These are phyloP conservation scores for Metopolophium dirhodum DNA, from an alignment of 1,140 invertebrate genomes.

Conservation along the genomic window DNA sequence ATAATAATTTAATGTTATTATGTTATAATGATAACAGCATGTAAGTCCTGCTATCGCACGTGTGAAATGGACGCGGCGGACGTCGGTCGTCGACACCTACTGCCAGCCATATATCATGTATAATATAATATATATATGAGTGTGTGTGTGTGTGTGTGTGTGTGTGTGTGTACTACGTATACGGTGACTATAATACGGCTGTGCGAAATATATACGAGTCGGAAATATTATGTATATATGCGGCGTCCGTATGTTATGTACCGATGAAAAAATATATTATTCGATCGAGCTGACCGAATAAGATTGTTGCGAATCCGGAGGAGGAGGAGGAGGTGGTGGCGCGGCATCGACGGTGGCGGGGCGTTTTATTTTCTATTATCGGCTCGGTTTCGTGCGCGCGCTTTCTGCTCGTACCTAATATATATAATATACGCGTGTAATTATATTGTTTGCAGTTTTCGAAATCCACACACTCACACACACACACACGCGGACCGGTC, in stretches of 20 bases:
- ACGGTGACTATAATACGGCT: background rate
- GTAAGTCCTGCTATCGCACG: background rate
- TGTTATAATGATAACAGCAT: background rate
- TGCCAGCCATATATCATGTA: background rate
- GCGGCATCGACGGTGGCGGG: background rate
- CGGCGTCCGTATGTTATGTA: background rate
- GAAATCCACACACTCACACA: background rate
- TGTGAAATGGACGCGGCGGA: background rate
- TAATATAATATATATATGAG: background rate
- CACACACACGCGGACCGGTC: background rate
- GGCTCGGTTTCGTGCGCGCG: background rate
- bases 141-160: background rate
- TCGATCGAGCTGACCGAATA: background rate
- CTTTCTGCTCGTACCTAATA: background rate
- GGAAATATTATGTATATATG: background rate
- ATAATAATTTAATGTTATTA: background rate
- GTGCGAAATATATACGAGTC: background rate
- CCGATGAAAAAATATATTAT: background rate
- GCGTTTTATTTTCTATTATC: constrained; percentile 26
- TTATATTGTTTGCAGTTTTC: constrained; percentile 3
- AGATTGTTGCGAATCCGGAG: background rate
- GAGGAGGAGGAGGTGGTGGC: background rate
- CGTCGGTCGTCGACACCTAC: background rate
- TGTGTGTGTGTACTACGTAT: background rate
- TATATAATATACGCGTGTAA: background rate